A percentile compares a stretch with the other conserved stretches of the same genome.
phyloP scores from a whole-genome alignment of 2,888 invertebrate species.

The Chalcosyrphus nemorum region DNA sequence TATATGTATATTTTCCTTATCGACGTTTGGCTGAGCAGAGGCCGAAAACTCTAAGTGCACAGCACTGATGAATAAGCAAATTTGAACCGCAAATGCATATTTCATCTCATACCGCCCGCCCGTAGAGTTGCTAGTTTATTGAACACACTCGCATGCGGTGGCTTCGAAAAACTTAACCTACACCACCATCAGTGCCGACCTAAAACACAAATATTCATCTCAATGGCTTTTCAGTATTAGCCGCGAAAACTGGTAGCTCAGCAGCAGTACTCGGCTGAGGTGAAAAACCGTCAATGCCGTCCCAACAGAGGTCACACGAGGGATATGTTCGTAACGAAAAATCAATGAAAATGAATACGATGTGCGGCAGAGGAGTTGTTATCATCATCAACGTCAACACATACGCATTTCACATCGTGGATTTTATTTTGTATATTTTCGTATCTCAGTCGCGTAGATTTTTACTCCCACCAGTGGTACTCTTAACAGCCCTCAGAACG shows the following conservation, averaged over 20 bases:
- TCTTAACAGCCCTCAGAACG: slow-evolving; percentile 46
- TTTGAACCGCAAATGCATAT: slow-evolving; percentile 12
- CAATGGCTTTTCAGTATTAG: slow-evolving; percentile 22
- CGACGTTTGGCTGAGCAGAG: background rate
- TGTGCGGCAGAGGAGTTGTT: slow-evolving; percentile 31
- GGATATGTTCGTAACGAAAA: slow-evolving; percentile 35
- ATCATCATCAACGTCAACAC: slow-evolving; percentile 42
- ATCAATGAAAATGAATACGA: slow-evolving; percentile 54
- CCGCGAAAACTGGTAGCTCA: slow-evolving; percentile 6
- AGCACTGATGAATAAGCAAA: slow-evolving; percentile 37
- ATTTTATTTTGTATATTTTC: slow-evolving; percentile 11
- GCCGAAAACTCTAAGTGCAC: background rate
- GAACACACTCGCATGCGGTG: slow-evolving; percentile 3
- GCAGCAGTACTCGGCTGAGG: background rate
- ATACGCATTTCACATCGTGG: slow-evolving; percentile 4
- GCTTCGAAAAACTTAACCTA: background rate
- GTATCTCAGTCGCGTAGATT: slow-evolving; percentile 33
- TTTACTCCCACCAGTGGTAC: slow-evolving; percentile 27
- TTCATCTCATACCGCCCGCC: background rate
- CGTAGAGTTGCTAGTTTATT: slow-evolving; percentile 4
- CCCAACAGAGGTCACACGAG: slow-evolving; percentile 26
- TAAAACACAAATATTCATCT: slow-evolving; percentile 9
- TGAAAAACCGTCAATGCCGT: slow-evolving; percentile 29
- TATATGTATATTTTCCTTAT: too few relatives aligned
- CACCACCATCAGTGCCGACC: background rate